Base-by-base conservation (phyloP, 2,888 invertebrate genomes). In the Acanthosoma haemorrhoidale region DNA sequence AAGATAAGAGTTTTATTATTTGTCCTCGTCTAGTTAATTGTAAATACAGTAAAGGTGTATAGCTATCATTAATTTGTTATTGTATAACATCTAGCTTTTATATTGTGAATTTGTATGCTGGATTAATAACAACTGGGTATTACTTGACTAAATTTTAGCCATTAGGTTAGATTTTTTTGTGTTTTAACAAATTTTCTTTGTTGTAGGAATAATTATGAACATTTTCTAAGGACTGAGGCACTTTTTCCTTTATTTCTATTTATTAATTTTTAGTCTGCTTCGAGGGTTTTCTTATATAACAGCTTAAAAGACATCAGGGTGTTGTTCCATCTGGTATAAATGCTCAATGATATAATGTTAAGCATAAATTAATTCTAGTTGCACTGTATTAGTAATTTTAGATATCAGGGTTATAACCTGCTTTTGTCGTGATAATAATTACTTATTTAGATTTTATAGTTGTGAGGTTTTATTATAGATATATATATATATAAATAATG, bases 221-320 rank as follows among this genome's bases (percentile, higher is more conserved):
- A 21, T 29, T 67, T 57, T 57, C 18, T 67, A 57, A 38, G 43
- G 57, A 67, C 67, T 51, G 34, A 67, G 51, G 43, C 34, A 39
- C 63, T 38, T 63, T 34, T 51, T 32, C 34, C 31, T 51, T 67
- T 51, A 51, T 31, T 57, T 67, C 21, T 41, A 66, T 31, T 67
- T 31, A 39, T 38, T 51, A 32, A 18, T 67, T 31, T 67, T 57
- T 67, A 67, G 57, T 8, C 18, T 57, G 57, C 43, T 67, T 67
- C 34, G 21, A 34, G 34, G 31, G 36, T 32, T 57, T 57, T 57
- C 34, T 67, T 51, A 34, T 57, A 29, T 51, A 67, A 41, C 64
- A 64, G 64, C 64, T 64, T 64, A 67, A 67, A 67, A 67, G 67
- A 67, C 67, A 67, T 67, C 57, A 67, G 67, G 67, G 67, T 67